Evolutionary conservation across 2,113 vertebrate genomes (phyloP), one percentile per base, ranked within the genome.

Genomic region (Gambusia holbrooki): DNA sequence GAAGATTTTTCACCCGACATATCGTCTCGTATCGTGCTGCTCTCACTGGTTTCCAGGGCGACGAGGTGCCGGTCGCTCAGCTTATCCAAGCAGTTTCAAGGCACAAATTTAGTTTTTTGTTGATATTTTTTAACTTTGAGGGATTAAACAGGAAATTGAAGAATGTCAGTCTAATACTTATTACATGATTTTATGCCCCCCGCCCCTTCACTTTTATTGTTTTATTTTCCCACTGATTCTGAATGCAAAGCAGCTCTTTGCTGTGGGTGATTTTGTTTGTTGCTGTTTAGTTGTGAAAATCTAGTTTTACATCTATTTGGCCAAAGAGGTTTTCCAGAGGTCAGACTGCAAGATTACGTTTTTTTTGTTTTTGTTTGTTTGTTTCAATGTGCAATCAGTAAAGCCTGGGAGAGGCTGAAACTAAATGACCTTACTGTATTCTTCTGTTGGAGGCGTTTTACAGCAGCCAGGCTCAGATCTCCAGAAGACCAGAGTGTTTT

Each of bases 311-410:
- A 63, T 62, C 33, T 69, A 74, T 79, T 78, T 88, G 84, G 72
- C 84, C 84, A 90, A 85, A 84, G 81, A 84, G 42, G 42, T 60
- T 6, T 63, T 19, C 28, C 69, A 25, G 37, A 69, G 45, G 61
- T 74, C 32, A 27, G 27, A 25, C 11, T 25, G 3, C 3, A 54
- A 58, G 42, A 63, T 10, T 1, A 28, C 9, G 4, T 73, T 70
- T 12, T 12, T 25, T 48, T 22, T n/a, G n/a, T n/a, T 71, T 70
- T 12, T 14, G 14, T 48, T 25, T 1, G 29, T 5, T 27, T 10
- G 28, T 72, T 75, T 30, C 61, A 76, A 79, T 42, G 83, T 90
- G 91, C 87, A 85, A 86, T 91, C 82, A 60, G 66, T n/a, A 54
- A 5, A 83, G 65, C 5, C 19, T 2, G 25, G 58, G 69, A 80